Percentiles rank a stretch among this genome's conserved stretches.
These are phyloP conservation scores for Mesochorus sp. DNA, from an alignment of 2,888 invertebrate species.

Conservation along the genomic window DNA sequence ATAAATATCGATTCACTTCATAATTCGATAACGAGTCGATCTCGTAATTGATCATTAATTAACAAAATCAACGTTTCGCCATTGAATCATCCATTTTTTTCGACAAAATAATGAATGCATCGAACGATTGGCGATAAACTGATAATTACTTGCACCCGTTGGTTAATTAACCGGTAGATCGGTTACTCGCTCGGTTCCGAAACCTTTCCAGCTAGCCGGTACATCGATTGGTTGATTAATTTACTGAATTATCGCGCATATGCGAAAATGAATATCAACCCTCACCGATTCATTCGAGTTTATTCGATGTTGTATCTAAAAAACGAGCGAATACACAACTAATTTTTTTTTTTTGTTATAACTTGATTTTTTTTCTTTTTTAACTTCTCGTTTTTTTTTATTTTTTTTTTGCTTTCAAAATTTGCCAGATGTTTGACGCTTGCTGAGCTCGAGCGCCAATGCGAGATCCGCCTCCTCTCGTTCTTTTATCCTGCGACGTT, in stretches of 20 bases:
- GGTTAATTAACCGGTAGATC: background rate
- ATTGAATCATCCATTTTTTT: no score
- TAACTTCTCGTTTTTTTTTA: background rate
- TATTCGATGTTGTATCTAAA: background rate
- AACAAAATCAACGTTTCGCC: no score
- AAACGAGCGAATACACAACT: no score
- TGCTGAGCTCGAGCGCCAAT: slow-evolving; percentile 88
- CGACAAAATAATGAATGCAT: no score
- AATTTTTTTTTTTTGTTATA: no score
- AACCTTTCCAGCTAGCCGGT: slow-evolving; percentile 4
- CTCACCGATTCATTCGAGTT: slow-evolving; percentile 9
- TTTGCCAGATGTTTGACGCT: slow-evolving; percentile 80
- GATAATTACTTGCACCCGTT: background rate
- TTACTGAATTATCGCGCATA: slow-evolving; percentile 2
- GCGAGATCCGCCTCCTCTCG: slow-evolving; percentile 89
- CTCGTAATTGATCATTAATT: no score
- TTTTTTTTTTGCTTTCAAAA: slow-evolving; percentile 49
- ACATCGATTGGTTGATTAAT: background rate
- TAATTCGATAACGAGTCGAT: no score
- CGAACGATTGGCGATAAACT: no score
- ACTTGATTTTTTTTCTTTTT: background rate
- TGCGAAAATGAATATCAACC: slow-evolving; percentile 15
- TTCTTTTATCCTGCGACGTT: slow-evolving; percentile 84
- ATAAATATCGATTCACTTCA: no score
- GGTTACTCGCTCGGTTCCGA: background rate